Evolutionary conservation across 2,888 invertebrate species (phyloP), one percentile per base, ranked within the genome.

Genomic region (Acronicta aceris): DNA sequence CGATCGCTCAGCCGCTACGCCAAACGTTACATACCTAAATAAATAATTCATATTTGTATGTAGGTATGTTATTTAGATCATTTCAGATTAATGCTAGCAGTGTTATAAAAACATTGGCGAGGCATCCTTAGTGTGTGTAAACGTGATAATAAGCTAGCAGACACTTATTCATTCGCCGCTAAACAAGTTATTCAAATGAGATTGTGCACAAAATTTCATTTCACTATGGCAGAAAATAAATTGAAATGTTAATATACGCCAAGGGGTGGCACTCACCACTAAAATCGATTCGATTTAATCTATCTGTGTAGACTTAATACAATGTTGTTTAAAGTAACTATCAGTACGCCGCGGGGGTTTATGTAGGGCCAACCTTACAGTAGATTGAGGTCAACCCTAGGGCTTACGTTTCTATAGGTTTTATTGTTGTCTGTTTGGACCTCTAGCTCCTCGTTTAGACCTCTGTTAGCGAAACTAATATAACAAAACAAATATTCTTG

Each of bases 181-280:
- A 71, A 79, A 74, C 71, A 78, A 77, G 66, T 81, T 78, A 77
- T 79, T 81, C 64, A 78, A 76, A 81, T 76, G 72, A 78, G 71
- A 69, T 72, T 71, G 64, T 66, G 69, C 67, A 70, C 71, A 66
- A 71, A 76, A 77, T 76, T 75, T 68, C 50, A 68, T 72, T 75
- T 73, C 57, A 73, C 69, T 66, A 58, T 64, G 72, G 46, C 51
- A 60, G 72, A 73, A 74, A 76, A 76, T 76, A 77, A 78, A 81
- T 76, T 78, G 73, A 74, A 80, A 75, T 71, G 67, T 71, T 80
- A 76, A 77, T 79, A 72, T 70, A 66, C 58, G 59, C 72, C 70
- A 51, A 65, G 71, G 53, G 59, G 65, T 57, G 58, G 46, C 33
- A n/a, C 51, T 61, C 9, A 41, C 16, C 13, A 25, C 40, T 16